Percentiles rank a stretch among this genome's conserved stretches.
phyloP scores from a whole-genome alignment of 2,797 vertebrate genomes.

The Hippoglossus hippoglossus region DNA sequence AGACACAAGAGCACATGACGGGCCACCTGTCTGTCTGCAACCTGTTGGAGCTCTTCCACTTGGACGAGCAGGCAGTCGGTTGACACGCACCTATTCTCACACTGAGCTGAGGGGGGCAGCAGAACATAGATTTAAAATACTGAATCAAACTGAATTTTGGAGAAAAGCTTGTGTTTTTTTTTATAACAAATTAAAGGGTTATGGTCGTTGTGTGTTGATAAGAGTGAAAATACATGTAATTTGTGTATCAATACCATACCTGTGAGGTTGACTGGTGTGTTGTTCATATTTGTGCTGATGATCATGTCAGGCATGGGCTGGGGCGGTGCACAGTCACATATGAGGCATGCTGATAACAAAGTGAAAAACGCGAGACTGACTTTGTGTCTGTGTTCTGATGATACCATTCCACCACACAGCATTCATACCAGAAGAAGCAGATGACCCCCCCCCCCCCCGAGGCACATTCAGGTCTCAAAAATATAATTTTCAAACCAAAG shows the following conservation, averaged over 20 bases:
- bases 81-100: conserved; percentile 86
- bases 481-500: too few species aligned
- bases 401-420: background rate
- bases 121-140: conserved; percentile 19
- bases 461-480: background rate
- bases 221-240: background rate
- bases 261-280: conserved; percentile 74
- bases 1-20: conserved; percentile 92
- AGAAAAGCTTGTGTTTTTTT: background rate
- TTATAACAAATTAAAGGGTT: background rate
- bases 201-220: background rate
- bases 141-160: background rate
- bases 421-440: background rate
- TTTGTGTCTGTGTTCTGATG: background rate
- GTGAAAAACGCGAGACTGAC: conserved; percentile 1
- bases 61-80: conserved; percentile 87
- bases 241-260: conserved; percentile 78
- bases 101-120: conserved; percentile 82
- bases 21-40: conserved; percentile 87
- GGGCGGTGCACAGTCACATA: conserved; percentile 84
- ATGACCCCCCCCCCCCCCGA: background rate
- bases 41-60: conserved; percentile 89
- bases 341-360: conserved; percentile 83
- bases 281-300: conserved; percentile 70
- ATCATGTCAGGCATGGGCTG: conserved; percentile 82